These are phyloP conservation scores for Corythornis leucogaster DNA, from an alignment of 2,797 vertebrate species.

Conservation along the genomic window DNA sequence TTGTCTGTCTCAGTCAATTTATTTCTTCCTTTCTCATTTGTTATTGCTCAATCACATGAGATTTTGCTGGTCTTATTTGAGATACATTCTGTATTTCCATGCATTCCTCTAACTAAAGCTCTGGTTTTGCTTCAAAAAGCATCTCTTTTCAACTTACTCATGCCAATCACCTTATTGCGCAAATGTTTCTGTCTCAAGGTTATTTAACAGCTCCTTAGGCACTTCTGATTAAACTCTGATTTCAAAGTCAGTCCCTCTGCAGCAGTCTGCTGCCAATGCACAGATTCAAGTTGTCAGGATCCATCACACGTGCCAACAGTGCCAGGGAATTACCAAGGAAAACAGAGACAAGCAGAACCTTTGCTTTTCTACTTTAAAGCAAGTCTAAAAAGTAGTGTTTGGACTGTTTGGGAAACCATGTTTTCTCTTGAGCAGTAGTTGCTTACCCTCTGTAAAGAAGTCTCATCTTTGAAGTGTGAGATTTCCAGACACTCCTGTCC, in stretches of 20 bases:
- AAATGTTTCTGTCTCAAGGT: not conserved
- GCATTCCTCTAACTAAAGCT: not conserved
- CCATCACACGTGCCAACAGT: not conserved
- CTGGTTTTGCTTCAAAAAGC: not conserved
- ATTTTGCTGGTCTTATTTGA: not conserved
- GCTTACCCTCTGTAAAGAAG: not conserved
- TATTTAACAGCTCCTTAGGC: not conserved
- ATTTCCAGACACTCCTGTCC: not conserved
- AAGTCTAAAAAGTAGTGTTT: not conserved
- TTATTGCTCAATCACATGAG: not conserved
- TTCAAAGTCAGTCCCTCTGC: not conserved
- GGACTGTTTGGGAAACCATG: fast-evolving
- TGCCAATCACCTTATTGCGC: not conserved
- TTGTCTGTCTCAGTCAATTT: not conserved
- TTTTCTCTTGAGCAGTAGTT: not conserved
- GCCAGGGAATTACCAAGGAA: not conserved
- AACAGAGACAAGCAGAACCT: not conserved
- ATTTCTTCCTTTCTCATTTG: not conserved
- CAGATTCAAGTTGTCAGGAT: not conserved
- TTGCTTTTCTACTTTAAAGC: not conserved
- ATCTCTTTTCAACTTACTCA: not conserved
- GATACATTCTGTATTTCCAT: not conserved
- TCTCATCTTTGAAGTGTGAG: not conserved
- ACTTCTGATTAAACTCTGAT: not conserved
- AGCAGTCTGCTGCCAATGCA: not conserved